These are phyloP conservation scores for Maniola hyperantus DNA, from an alignment of 2,888 invertebrate genomes.

Conservation along the genomic window DNA sequence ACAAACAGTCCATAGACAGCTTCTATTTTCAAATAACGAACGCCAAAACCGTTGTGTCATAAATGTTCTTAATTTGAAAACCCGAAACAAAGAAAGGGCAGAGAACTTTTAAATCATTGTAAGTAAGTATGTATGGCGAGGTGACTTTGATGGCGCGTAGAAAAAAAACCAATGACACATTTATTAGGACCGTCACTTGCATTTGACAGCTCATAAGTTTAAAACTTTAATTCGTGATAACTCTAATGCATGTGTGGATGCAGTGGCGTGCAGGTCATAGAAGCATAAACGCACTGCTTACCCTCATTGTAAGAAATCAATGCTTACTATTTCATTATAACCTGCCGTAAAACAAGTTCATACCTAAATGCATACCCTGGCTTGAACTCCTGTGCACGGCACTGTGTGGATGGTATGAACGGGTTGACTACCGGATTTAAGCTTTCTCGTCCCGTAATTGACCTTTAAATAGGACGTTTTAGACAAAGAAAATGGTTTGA, in stretches of 20 bases:
- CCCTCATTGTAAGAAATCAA: no score
- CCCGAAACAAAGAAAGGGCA: constrained; percentile 80
- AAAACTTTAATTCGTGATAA: constrained; percentile 78
- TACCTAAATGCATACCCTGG: no score
- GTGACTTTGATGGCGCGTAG: constrained; percentile 68
- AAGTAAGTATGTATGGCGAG: constrained; percentile 53
- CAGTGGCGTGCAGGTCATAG: no score
- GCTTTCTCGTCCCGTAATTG: constrained; percentile 63
- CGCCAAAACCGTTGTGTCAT: constrained; percentile 43
- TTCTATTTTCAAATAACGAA: constrained; percentile 43
- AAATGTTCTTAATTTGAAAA: constrained; percentile 51
- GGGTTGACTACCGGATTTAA: constrained; percentile 68
- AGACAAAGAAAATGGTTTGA: constrained; percentile 32
- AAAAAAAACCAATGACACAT: constrained; percentile 70
- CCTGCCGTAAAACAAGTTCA: no score
- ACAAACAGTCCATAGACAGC: constrained; percentile 16
- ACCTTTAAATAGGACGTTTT: constrained; percentile 38
- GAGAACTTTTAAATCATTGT: constrained; percentile 75
- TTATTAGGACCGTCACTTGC: constrained; percentile 77
- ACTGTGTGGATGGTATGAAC: no score
- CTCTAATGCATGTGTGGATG: constrained; percentile 65
- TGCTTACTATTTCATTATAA: no score
- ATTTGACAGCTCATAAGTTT: constrained; percentile 75
- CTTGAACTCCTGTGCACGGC: no score
- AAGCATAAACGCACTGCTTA: no score